Conservation (phyloP, 1,140 invertebrate genomes). For the Cyclargus thomasi region DNA sequence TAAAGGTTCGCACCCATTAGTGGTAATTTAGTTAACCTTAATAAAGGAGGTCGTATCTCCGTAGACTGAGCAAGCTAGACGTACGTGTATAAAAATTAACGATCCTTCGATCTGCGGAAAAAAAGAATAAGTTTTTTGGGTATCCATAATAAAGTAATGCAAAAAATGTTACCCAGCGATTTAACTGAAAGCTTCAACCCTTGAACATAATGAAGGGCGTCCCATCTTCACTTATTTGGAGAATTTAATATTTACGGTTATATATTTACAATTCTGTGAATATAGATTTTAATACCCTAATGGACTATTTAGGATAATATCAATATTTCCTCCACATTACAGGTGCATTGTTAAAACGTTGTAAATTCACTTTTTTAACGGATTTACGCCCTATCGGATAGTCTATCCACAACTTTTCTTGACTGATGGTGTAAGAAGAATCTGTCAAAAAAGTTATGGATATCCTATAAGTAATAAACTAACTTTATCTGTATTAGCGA, state of each 20-base stretch:
- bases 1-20: conserved; percentile 19
- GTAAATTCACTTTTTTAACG: neutral
- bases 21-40: conserved; percentile 67
- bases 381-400: too few species aligned
- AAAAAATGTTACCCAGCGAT: neutral
- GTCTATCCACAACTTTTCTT: too few species aligned
- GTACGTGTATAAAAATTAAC: neutral
- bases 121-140: neutral
- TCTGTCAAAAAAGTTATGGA: too few species aligned
- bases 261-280: neutral
- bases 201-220: conserved; percentile 4
- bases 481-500: too few species aligned
- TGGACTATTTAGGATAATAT: neutral
- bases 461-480: too few species aligned
- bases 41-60: conserved; percentile 50
- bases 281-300: neutral
- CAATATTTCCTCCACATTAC: neutral
- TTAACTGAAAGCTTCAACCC: neutral
- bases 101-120: neutral
- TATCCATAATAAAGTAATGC: neutral
- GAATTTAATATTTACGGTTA: neutral
- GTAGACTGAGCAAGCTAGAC: conserved; percentile 5
- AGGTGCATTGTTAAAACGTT: neutral
- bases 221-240: neutral
- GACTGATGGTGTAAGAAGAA: too few species aligned